Percentiles rank a stretch among this genome's conserved stretches.
These are phyloP conservation scores for Trachelus tabidus DNA, from an alignment of 2,888 invertebrate species.

Conservation along the genomic window DNA sequence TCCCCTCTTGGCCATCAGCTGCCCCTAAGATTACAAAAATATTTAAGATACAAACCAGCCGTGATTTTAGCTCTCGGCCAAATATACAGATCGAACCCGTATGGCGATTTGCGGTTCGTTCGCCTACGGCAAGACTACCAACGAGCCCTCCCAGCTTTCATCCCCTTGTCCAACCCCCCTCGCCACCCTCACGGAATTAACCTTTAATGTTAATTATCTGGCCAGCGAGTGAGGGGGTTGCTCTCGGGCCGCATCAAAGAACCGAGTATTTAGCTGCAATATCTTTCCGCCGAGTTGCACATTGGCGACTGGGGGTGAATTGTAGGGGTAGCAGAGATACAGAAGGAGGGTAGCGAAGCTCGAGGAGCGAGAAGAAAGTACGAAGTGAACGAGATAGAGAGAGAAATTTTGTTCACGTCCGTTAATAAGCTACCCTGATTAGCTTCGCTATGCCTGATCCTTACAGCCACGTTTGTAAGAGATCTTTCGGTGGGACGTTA, in stretches of 20 bases:
- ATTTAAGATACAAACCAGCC: background rate
- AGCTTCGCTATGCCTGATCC: background rate
- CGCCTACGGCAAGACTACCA: background rate
- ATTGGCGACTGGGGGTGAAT: conserved; percentile 46
- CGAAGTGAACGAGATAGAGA: background rate
- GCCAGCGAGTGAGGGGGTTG: conserved; percentile 26
- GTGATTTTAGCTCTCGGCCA: background rate
- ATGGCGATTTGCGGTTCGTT: background rate
- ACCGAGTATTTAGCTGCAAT: conserved; percentile 58
- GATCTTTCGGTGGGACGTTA: background rate
- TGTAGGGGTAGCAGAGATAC: background rate
- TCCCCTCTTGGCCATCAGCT: background rate
- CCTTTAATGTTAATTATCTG: conserved; percentile 62
- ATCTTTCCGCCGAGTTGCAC: conserved; percentile 58
- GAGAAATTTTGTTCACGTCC: background rate
- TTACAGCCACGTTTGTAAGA: background rate
- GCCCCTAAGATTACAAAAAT: background rate
- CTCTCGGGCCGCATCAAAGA: conserved; percentile 53
- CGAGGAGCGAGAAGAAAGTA: background rate
- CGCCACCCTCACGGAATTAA: conserved; percentile 41
- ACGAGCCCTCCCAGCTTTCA: background rate
- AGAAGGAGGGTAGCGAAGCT: conserved; percentile 1
- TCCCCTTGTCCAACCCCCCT: conserved; percentile 9
- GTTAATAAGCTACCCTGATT: background rate
- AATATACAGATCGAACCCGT: conserved; percentile 8